Base-by-base conservation (phyloP, 2,113 vertebrate genomes). In the Campylomormyrus tamandua region DNA sequence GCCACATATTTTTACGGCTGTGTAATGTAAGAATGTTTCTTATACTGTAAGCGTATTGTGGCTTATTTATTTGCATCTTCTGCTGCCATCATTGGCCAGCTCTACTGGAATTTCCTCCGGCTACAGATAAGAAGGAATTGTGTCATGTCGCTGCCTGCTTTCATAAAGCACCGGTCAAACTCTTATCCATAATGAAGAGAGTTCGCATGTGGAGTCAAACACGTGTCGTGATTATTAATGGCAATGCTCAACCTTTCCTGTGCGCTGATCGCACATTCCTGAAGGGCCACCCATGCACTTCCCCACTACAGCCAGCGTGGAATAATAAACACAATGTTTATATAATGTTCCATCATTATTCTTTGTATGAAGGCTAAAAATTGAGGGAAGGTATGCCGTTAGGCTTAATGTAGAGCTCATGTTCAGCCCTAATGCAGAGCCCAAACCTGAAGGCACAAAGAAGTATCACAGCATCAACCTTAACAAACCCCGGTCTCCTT, bases 51-150 rank as follows among this genome's bases (percentile, higher is more conserved):
- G 58, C 91, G 87, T 13, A 46, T 46, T 74, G 5, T 7, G 91
- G 90, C 94, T 94, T 94, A 93, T 95, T 94, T 95, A 92, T 90
- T 58, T 1, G 89, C 91, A 91, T 87, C 92, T 92, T 91, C 80
- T 90, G 49, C 86, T 88, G 83, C 11, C 66, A 52, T 91, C 21
- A 21, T 88, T 91, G 70, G 90, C 90, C 21, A 39, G 45, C 49
- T 53, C 17, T 11, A 0, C 17, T 83, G 88, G 74, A 83, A 83
- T 89, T 83, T 89, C 21, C 50, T 89, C 77, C 48, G 17, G 66
- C n/a, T 49, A n/a, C 27, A 53, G 62, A 90, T 77, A 91, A 91
- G 70, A 8, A 62, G 83, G 83, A 91, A 89, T 84, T n/a, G 90
- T 88, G 17, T 92, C 92, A 86, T 91, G 92, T 89, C 89, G 86